Conservation (phyloP, 2,797 vertebrate genomes). For the Cichlasoma orientale region DNA sequence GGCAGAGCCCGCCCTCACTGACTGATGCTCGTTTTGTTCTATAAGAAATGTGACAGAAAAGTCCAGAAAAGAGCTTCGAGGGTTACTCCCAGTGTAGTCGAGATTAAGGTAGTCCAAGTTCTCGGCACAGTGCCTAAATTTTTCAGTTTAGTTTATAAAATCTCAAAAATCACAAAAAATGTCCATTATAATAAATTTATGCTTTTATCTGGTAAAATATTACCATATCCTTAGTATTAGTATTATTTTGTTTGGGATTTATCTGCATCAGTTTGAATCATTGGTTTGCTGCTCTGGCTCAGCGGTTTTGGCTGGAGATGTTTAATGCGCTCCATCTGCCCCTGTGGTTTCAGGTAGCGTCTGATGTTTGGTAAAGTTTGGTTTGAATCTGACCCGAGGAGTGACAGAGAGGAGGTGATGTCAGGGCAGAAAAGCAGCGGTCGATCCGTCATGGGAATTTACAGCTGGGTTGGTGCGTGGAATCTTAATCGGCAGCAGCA, state of each 20-base stretch:
- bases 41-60: too few relatives aligned
- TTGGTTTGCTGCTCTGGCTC: not conserved
- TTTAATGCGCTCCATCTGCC: constrained; percentile 15
- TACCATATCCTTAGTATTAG: not conserved
- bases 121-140: too few relatives aligned
- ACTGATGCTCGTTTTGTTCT: too few relatives aligned
- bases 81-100: not conserved
- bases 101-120: not conserved
- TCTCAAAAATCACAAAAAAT: not conserved
- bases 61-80: too few relatives aligned
- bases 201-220: not conserved
- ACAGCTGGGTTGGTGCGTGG: constrained; percentile 81
- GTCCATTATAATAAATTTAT: too few relatives aligned
- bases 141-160: not conserved
- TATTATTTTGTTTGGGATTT: not conserved
- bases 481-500: constrained; percentile 78
- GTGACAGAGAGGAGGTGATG: constrained; percentile 78
- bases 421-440: constrained; percentile 77
- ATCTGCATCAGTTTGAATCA: too few relatives aligned
- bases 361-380: constrained; percentile 70
- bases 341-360: constrained; percentile 19
- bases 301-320: not conserved
- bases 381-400: constrained; percentile 78
- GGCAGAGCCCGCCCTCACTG: too few relatives aligned
- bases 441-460: constrained; percentile 81